Evolutionary conservation across 2,797 vertebrate genomes (phyloP).

Genomic region (Lithobates pipiens): DNA sequence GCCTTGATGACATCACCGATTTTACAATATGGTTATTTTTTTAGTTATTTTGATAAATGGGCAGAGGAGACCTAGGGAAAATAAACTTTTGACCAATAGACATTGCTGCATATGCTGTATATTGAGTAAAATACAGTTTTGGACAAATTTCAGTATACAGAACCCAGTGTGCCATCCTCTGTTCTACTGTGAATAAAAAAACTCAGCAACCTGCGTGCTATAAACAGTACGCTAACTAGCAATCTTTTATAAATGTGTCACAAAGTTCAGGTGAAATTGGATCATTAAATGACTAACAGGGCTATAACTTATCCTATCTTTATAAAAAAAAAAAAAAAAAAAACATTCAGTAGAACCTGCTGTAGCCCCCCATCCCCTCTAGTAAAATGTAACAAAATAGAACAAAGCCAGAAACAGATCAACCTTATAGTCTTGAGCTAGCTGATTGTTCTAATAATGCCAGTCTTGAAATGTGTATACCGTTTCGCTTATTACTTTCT

Average conservation of each 20-base stretch:
- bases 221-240: background rate
- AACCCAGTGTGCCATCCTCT: too few relatives aligned
- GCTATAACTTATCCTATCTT: constrained; percentile 13
- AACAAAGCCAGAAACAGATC: constrained; percentile 52
- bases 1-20: too few relatives aligned
- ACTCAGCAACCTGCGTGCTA: too few relatives aligned
- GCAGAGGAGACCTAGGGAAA: too few relatives aligned
- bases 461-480: constrained; percentile 50
- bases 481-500: constrained; percentile 56
- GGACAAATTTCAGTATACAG: too few relatives aligned
- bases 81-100: too few relatives aligned
- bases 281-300: constrained; percentile 30
- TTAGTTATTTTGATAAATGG: too few relatives aligned
- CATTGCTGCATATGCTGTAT: too few relatives aligned
- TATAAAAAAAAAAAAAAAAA: constrained; percentile 21
- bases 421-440: constrained; percentile 49
- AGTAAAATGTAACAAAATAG: constrained; percentile 46
- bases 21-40: too few relatives aligned
- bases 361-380: constrained; percentile 32
- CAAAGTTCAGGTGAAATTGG: constrained; percentile 23
- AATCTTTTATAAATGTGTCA: background rate
- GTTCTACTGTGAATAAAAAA: too few relatives aligned
- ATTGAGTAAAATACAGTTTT: too few relatives aligned
- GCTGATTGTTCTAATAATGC: constrained; percentile 58
- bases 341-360: constrained; percentile 36